Percentiles rank a stretch among this genome's conserved stretches.
Conservation (phyloP, 2,797 vertebrate species). For the Momotus momota region DNA sequence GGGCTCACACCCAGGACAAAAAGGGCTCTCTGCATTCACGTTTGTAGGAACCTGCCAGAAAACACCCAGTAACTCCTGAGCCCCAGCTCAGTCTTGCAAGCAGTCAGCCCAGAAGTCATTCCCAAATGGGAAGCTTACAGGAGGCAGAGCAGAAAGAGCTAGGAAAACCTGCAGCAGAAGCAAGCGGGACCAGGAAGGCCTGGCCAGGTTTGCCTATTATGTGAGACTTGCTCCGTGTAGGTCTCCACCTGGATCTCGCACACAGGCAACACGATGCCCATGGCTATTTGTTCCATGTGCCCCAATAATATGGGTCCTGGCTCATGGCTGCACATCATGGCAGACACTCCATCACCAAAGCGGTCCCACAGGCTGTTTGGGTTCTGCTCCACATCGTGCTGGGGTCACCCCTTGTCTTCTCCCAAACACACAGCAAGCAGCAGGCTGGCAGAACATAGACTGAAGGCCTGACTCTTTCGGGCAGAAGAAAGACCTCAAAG, state of each 20-base stretch:
- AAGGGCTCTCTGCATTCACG: not conserved
- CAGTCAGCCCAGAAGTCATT: not conserved
- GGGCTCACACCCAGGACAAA: not conserved
- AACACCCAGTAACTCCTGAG: not conserved
- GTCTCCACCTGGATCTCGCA: not conserved
- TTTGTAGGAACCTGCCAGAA: rapidly evolving
- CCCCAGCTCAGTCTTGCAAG: not conserved
- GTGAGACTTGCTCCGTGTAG: rapidly evolving
- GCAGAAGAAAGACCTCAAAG: not conserved
- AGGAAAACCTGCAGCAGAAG: not conserved
- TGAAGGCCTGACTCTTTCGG: not conserved
- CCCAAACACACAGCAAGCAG: rapidly evolving
- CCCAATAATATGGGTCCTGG: not conserved
- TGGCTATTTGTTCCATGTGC: not conserved
- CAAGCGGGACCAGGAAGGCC: not conserved
- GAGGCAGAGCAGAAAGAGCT: not conserved
- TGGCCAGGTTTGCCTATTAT: not conserved
- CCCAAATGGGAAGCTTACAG: not conserved
- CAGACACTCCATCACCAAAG: not conserved
- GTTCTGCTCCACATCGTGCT: not conserved
- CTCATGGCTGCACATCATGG: rapidly evolving
- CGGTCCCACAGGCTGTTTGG: not conserved
- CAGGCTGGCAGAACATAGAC: not conserved
- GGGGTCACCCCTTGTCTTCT: not conserved
- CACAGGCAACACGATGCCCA: not conserved